Base-by-base conservation (phyloP, 2,888 invertebrate genomes). In the Sabellastarte sp. region DNA sequence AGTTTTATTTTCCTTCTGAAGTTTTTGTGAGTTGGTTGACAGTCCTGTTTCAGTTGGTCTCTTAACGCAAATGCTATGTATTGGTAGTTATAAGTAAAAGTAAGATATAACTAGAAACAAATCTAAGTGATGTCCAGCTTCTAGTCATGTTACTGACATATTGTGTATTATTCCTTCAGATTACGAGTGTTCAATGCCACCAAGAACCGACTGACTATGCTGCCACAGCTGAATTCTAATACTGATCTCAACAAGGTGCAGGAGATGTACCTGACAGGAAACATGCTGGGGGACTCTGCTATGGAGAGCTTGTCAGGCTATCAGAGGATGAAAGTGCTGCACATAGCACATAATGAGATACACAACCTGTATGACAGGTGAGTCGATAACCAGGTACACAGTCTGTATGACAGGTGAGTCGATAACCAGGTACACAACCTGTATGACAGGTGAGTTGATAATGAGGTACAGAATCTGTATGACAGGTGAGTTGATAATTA, bases 271-370 rank as follows among this genome's bases (percentile, higher is more conserved):
- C 75, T 85, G 56, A 78, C 82, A 32, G 77, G 77, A 60, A 86
- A 86, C 72, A 66, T 71, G 31, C 77, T 86, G 15, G 76, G 77
- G 31, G 83, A 85, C 74, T 72, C 71, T 28, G 77, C 76, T 32
- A 69, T 85, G 20, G 73, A 74, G 3, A 75, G 78, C 32, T 72
- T 85, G 29, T 76, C 81, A 61, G 73, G 76, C 51, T 84, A 80
- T 69, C 76, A 77, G 4, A 69, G 84, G 53, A 76, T 85, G 2
- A 77, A 84, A 68, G 67, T 82, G 2, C 76, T 86, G 2, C 84
- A 86, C 69, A 61, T 86, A 28, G 81, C 85, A 10, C 78, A 83
- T 65, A 86, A 86, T 67, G 77, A 77, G 33, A 72, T 86, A 20
- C 74, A 80, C 58, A 80, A 80, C 52, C 77, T 86, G 33, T 78